These are phyloP conservation scores for Ibidorhyncha struthersii DNA, from an alignment of 2,113 vertebrate species.

Conservation along the genomic window DNA sequence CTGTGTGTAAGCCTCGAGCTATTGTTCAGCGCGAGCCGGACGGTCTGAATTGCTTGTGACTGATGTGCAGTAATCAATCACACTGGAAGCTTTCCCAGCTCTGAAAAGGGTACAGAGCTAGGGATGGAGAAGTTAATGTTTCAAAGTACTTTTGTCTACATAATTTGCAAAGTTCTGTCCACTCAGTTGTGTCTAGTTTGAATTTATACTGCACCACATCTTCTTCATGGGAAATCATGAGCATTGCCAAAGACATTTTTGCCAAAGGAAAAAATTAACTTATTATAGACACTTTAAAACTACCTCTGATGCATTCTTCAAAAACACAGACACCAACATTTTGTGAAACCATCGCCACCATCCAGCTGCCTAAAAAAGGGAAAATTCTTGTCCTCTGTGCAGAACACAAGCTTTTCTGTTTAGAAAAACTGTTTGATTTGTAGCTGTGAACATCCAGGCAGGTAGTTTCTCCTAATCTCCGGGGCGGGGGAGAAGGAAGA, in stretches of 20 bases:
- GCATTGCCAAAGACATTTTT: neutral
- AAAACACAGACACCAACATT: neutral
- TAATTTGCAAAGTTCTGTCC: neutral
- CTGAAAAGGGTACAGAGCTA: neutral
- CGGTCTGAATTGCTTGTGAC: neutral
- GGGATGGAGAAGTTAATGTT: neutral
- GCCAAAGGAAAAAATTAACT: neutral
- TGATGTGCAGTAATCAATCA: slow-evolving; percentile 33
- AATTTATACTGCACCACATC: neutral
- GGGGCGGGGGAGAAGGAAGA: neutral
- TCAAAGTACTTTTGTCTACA: neutral
- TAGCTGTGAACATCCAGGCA: slow-evolving; percentile 28
- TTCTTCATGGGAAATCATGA: neutral
- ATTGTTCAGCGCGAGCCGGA: neutral
- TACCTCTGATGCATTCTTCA: neutral
- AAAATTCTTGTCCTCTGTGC: neutral
- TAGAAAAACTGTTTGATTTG: slow-evolving; percentile 9
- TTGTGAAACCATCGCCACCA: neutral
- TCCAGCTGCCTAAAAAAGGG: neutral
- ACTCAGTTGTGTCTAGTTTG: neutral
- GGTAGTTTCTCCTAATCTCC: slow-evolving; percentile 32
- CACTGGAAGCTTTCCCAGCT: neutral
- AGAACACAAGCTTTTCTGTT: neutral
- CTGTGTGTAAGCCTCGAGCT: neutral
- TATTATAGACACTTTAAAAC: neutral